These are phyloP conservation scores for Conchocele bisecta DNA, from an alignment of 2,888 invertebrate genomes.

Conservation along the genomic window DNA sequence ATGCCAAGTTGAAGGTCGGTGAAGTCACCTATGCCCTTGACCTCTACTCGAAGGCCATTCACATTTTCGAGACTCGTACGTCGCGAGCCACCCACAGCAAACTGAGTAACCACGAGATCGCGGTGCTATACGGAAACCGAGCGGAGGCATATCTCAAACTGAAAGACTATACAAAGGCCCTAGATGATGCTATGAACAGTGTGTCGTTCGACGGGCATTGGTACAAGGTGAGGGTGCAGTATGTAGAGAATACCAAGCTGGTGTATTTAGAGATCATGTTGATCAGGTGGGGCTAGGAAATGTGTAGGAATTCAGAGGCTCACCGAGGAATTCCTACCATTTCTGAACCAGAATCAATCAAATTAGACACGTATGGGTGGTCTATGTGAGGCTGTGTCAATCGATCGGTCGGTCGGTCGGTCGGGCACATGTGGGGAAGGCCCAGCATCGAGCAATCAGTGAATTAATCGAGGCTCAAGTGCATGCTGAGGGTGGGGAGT, in stretches of 20 bases:
- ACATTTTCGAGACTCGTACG: conserved; percentile 18
- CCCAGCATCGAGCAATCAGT: too few species aligned
- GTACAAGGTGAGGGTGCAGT: conserved; percentile 71
- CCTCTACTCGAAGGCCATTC: conserved; percentile 60
- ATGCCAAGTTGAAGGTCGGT: conserved; percentile 49
- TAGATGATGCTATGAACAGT: conserved; percentile 65
- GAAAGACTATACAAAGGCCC: conserved; percentile 41
- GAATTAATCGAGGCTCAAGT: too few species aligned
- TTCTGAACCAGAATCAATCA: too few species aligned
- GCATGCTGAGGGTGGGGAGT: too few species aligned
- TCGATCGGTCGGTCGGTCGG: too few species aligned
- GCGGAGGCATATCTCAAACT: conserved; percentile 64
- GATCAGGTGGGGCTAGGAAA: too few species aligned
- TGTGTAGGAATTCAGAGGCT: too few species aligned
- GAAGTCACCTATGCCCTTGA: conserved; percentile 51
- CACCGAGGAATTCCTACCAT: too few species aligned
- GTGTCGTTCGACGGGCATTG: conserved; percentile 68
- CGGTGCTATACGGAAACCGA: conserved; percentile 68
- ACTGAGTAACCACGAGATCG: conserved; percentile 57
- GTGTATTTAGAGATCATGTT: too few species aligned
- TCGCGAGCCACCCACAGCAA: conserved; percentile 5
- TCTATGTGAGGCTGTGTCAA: conserved; percentile 5
- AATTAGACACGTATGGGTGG: too few species aligned
- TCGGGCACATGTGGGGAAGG: too few species aligned
- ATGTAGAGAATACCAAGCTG: too few species aligned